phyloP scores from a whole-genome alignment of 2,888 invertebrate species.

The Oscheius sp. region DNA sequence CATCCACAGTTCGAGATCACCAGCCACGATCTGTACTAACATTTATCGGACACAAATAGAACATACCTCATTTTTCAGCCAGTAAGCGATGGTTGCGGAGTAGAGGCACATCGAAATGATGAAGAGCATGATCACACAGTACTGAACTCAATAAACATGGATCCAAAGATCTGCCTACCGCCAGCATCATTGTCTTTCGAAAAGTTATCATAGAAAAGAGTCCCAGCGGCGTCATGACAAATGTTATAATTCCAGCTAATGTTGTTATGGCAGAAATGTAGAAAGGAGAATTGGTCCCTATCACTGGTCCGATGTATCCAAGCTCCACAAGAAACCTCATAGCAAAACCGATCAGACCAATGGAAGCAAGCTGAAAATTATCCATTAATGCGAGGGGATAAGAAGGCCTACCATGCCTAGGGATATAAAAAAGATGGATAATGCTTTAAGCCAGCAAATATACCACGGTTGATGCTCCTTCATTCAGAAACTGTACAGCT shows the following conservation, averaged over 20 bases:
- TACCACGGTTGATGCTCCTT: constrained; percentile 11
- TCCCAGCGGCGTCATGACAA: constrained; percentile 24
- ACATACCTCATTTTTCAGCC: constrained; percentile 17
- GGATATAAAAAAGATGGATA: constrained; percentile 10
- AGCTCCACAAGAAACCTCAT: constrained; percentile 19
- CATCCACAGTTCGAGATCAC: constrained; percentile 28
- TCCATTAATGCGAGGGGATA: background rate
- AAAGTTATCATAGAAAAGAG: constrained; percentile 29
- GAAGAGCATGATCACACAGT: constrained; percentile 24
- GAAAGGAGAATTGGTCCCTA: constrained; percentile 25
- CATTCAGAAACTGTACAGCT: constrained; percentile 1
- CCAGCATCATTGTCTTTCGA: constrained; percentile 15
- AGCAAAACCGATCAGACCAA: constrained; percentile 28
- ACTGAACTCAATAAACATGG: constrained; percentile 2
- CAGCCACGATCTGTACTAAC: constrained; percentile 2
- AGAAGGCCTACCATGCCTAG: constrained; percentile 15
- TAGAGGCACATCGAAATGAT: constrained; percentile 26
- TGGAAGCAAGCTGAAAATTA: constrained; percentile 16
- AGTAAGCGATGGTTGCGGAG: constrained; percentile 16
- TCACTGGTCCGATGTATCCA: constrained; percentile 23
- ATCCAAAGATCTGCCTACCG: background rate
- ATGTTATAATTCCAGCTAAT: constrained; percentile 13
- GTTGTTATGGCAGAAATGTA: constrained; percentile 17
- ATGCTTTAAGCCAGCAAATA: background rate
- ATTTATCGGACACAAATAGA: background rate